phyloP scores from a whole-genome alignment of 1,140 invertebrate species.

The Drosophila grimshawi region DNA sequence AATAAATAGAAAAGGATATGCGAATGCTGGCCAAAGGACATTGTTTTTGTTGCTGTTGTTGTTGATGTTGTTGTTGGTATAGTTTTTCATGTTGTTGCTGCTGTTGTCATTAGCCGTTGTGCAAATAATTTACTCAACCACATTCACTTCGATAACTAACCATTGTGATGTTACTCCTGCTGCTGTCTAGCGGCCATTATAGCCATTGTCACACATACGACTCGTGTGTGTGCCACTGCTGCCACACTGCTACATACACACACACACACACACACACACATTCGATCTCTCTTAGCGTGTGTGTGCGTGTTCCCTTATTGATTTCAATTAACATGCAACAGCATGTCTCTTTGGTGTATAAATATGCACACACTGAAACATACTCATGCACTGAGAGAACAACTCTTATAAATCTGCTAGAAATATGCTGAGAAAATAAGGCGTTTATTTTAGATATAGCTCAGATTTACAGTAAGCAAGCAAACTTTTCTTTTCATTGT shows the following conservation, averaged over 20 bases:
- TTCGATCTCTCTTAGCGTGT: background rate
- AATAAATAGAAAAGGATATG: slow-evolving; percentile 74
- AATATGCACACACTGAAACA: slow-evolving; percentile 23
- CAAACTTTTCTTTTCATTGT: too few species aligned
- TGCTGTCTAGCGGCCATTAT: slow-evolving; percentile 62
- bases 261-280: background rate
- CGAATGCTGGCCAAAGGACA: slow-evolving; percentile 37
- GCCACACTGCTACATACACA: slow-evolving; percentile 40
- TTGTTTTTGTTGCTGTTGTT: slow-evolving; percentile 23
- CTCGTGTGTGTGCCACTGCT: slow-evolving; percentile 4
- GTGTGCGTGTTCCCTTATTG: slow-evolving; percentile 71
- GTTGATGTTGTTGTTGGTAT: slow-evolving; percentile 11
- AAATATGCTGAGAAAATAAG: too few species aligned
- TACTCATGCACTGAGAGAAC: slow-evolving; percentile 4
- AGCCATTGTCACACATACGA: slow-evolving; percentile 46
- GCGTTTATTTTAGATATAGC: too few species aligned
- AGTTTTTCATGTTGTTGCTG: slow-evolving; percentile 38
- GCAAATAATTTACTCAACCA: slow-evolving; percentile 79
- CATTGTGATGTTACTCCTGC: slow-evolving; percentile 69
- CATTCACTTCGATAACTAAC: slow-evolving; percentile 80
- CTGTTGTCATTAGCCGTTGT: slow-evolving; percentile 77
- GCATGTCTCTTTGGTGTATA: slow-evolving; percentile 72
- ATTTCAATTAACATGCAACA: slow-evolving; percentile 83
- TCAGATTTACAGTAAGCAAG: too few species aligned
- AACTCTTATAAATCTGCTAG: too few species aligned